Evolutionary conservation across 2,888 invertebrate genomes (phyloP), one percentile per base, ranked within the genome.

Genomic region (Aphodius sticticus): DNA sequence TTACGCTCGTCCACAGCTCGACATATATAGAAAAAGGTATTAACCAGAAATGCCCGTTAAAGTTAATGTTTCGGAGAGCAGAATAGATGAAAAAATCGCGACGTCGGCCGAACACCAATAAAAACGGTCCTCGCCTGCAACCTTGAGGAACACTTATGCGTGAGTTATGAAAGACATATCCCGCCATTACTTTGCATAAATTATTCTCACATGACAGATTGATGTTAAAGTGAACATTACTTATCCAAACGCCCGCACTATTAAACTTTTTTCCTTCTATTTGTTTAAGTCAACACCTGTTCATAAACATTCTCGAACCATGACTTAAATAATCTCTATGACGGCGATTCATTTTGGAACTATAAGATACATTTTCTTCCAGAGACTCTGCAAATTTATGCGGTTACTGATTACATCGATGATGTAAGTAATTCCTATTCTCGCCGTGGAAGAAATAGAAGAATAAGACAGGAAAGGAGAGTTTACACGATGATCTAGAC

Each of bases 21-120:
- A 74, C 74, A 37, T 74, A 74, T 74, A 74, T 74, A 74, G 74
- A 74, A 74, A 74, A 74, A 35, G 74, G 36, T 74, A 74, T 74
- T 74, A 74, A 74, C n/a, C 74, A 37, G 74, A 37, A 74, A 74
- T 37, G 74, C 74, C 36, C 74, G 74, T 74, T 74, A 74, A 74
- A 74, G 36, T 74, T 74, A 74, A 74, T 74, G 74, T 74, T 37
- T 37, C 74, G 74, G 74, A 35, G 37, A 36, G 37, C n/a, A 74
- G 37, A 74, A 36, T 26, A 3, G 26, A 26, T 7, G n/a, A 37
- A 35, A 37, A 70, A 26, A 35, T 35, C 36, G 74, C 35, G 37
- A 36, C 35, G 35, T 15, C 74, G 74, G 74, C 74, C n/a, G 37
- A 14, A 35, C 16, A 71, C 16, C 35, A 71, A 71, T 71, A 74